Conservation (phyloP, 2,797 vertebrate genomes). For the Intellagama lesueurii region DNA sequence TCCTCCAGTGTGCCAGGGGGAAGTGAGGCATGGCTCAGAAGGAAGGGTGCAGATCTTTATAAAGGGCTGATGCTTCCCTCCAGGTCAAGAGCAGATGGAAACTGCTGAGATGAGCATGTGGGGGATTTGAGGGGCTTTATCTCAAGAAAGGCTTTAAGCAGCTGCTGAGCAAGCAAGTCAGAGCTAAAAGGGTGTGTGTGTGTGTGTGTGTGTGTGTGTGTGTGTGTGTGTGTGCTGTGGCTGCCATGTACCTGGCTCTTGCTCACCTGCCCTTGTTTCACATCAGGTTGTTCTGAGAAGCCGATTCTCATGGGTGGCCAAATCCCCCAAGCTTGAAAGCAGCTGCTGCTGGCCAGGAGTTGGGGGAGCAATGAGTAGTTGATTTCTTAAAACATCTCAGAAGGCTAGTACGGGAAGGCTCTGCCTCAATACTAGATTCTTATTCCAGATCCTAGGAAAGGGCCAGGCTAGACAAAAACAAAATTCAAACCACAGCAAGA, state of each 20-base stretch:
- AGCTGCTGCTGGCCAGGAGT: slow-evolving; percentile 54
- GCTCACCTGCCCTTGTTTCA: slow-evolving; percentile 86
- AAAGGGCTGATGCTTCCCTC: neutral
- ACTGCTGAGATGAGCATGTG: slow-evolving; percentile 75
- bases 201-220: slow-evolving; percentile 25
- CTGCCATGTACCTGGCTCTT: slow-evolving; percentile 62
- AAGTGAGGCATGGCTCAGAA: neutral
- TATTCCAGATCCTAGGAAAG: neutral
- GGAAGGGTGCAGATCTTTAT: neutral
- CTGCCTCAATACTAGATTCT: neutral
- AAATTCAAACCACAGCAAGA: neutral
- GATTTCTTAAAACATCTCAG: slow-evolving; percentile 20
- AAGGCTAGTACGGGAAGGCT: neutral
- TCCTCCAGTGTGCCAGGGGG: neutral
- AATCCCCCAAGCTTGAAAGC: slow-evolving; percentile 79
- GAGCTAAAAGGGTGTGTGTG: slow-evolving; percentile 58
- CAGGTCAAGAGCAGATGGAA: slow-evolving; percentile 19
- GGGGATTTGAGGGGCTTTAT: slow-evolving; percentile 44
- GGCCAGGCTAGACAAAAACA: neutral
- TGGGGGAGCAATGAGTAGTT: slow-evolving; percentile 68
- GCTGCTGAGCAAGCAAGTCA: slow-evolving; percentile 84
- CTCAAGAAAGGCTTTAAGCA: slow-evolving; percentile 22
- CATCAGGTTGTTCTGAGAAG: slow-evolving; percentile 80
- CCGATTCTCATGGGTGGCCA: slow-evolving; percentile 77
- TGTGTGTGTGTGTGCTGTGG: slow-evolving; percentile 29